Base-by-base conservation (phyloP, 2,888 invertebrate genomes). In the Rhogogaster chlorosoma region DNA sequence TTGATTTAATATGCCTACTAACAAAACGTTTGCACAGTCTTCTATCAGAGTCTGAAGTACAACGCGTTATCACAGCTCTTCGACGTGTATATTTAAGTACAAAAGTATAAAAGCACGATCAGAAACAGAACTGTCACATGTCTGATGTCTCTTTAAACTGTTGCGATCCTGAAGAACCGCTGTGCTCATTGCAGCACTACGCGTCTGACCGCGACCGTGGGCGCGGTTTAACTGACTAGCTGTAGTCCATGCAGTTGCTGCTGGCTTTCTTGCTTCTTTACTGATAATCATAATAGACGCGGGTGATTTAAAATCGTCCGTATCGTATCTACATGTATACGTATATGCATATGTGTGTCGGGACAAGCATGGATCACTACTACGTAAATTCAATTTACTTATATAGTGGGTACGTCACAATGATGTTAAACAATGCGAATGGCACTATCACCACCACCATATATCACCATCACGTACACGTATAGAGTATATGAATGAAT, bases 221-320 rank as follows among this genome's bases (percentile, higher is more conserved):
- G 71, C 71, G 84, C 84, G 82, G 84, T 71, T 49, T 82, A 70
- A 84, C 84, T 84, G 71, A 67, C 67, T 82, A 64, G 45, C 83
- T 83, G 70, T 38, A 67, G 64, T 78, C 84, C 42, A n/a, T 36
- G 18, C 57, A 9, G 84, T 73, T 71, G 53, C 32, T 42, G 67
- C 57, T 67, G 83, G 67, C 64, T 32, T 49, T 83, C 49, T 83
- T 83, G 53, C 83, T n/a, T 38, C 83, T 83, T 45, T 32, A 42
- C 67, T 70, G 67, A 80, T 80, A 80, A 80, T 80, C 80, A 80
- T 80, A 80, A 80, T 61, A 61, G 38, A 57, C 80, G 6, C 80
- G 61, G 38, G 61, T 80, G 80, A 80, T 80, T 38, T 38, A 36
- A 22, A 57, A 80, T 61, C 61, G 32, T 26, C 26, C 36, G 61